phyloP scores from a whole-genome alignment of 2,113 vertebrate genomes.

The Serilophus lunatus region DNA sequence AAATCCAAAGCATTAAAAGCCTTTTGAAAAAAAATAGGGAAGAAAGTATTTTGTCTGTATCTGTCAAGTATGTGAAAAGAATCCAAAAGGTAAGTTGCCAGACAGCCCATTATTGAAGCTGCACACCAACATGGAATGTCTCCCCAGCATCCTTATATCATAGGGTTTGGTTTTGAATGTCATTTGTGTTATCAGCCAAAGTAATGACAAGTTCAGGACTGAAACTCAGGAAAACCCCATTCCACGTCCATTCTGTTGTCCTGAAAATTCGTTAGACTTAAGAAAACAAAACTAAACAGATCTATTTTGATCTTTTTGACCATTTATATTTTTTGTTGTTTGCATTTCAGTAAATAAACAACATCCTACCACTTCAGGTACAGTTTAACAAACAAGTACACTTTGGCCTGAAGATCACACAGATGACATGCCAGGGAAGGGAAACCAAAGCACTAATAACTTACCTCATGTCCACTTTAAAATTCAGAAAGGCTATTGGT shows the following conservation, averaged over 20 bases:
- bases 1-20: background rate
- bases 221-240: background rate
- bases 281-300: background rate
- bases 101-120: background rate
- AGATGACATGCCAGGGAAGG: background rate
- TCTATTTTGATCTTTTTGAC: background rate
- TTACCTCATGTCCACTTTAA: background rate
- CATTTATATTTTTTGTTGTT: background rate
- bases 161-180: background rate
- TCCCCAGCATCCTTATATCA: background rate
- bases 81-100: background rate
- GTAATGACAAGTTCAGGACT: background rate
- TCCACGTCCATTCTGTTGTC: background rate
- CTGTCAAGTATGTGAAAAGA: background rate
- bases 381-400: background rate
- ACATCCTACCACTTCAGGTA: background rate
- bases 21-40: background rate
- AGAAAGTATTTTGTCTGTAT: background rate
- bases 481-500: background rate
- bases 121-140: fast-evolving
- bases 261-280: background rate
- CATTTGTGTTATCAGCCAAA: background rate
- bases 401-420: background rate
- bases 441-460: background rate
- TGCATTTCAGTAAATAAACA: background rate